These are phyloP conservation scores for Sclerurus mexicanus DNA, from an alignment of 2,113 vertebrate genomes.

Conservation along the genomic window DNA sequence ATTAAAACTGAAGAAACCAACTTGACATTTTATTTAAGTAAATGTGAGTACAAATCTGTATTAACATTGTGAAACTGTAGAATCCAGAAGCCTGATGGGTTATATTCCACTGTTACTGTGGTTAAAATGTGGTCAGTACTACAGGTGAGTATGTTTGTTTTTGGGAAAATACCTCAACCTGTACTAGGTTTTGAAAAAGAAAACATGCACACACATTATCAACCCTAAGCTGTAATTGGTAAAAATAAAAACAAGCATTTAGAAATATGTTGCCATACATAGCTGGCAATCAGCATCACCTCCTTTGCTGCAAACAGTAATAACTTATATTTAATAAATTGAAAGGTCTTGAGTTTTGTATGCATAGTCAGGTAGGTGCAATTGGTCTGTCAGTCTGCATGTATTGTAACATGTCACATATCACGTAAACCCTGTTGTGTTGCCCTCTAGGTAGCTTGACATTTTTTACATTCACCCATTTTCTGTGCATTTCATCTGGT, in stretches of 20 bases:
- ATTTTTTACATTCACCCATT: neutral
- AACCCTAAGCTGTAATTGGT: neutral
- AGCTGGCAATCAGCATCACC: neutral
- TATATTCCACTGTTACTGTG: neutral
- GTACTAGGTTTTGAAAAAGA: neutral
- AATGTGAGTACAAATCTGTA: neutral
- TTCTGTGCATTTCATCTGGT: neutral
- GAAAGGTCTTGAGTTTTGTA: neutral
- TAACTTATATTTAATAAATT: neutral
- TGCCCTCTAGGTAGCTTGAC: neutral
- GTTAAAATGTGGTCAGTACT: conserved; percentile 1
- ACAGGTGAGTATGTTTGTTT: neutral
- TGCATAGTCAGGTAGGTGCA: neutral
- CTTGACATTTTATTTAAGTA: neutral
- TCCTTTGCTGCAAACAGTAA: neutral
- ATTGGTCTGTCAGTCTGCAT: neutral
- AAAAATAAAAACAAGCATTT: neutral
- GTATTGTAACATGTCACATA: conserved; percentile 4
- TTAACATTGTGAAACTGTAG: neutral
- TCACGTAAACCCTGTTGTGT: neutral
- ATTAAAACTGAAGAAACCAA: neutral
- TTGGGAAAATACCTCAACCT: neutral
- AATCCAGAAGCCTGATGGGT: neutral
- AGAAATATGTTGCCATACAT: neutral
- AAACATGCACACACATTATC: neutral